Evolutionary conservation across 2,888 invertebrate species (phyloP).

Genomic region (Tipula lateralis): DNA sequence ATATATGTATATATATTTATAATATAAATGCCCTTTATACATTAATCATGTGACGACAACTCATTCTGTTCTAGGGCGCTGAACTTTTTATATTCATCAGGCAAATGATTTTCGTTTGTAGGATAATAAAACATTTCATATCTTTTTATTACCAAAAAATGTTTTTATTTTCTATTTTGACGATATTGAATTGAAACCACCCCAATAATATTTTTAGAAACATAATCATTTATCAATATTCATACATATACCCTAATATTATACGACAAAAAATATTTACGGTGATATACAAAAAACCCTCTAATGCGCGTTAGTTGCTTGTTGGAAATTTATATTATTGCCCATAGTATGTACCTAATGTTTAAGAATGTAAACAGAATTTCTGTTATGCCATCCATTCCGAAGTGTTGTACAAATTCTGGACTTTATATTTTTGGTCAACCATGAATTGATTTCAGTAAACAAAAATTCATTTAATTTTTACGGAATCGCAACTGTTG

Average conservation of each 20-base stretch:
- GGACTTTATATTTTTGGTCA: background rate
- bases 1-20: too few relatives aligned
- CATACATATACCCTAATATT: background rate
- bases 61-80: background rate
- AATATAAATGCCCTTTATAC: background rate
- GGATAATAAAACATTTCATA: conserved; percentile 11
- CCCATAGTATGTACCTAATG: background rate
- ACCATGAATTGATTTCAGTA: too few relatives aligned
- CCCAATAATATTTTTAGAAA: background rate
- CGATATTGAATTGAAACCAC: conserved; percentile 6
- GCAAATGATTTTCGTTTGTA: background rate
- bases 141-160: background rate
- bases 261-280: background rate
- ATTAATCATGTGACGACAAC: conserved; percentile 7
- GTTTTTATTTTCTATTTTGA: background rate
- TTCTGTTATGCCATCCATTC: too few relatives aligned
- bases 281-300: background rate
- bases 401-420: background rate
- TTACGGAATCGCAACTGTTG: too few relatives aligned
- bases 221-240: background rate
- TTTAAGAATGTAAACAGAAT: background rate
- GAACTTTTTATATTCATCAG: background rate
- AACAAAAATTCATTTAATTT: too few relatives aligned
- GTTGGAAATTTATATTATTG: background rate
- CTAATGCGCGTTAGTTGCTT: background rate